Evolutionary conservation across 1,140 invertebrate genomes (phyloP), one percentile per base, ranked within the genome.

Genomic region (Drosophila lacteicornis): DNA sequence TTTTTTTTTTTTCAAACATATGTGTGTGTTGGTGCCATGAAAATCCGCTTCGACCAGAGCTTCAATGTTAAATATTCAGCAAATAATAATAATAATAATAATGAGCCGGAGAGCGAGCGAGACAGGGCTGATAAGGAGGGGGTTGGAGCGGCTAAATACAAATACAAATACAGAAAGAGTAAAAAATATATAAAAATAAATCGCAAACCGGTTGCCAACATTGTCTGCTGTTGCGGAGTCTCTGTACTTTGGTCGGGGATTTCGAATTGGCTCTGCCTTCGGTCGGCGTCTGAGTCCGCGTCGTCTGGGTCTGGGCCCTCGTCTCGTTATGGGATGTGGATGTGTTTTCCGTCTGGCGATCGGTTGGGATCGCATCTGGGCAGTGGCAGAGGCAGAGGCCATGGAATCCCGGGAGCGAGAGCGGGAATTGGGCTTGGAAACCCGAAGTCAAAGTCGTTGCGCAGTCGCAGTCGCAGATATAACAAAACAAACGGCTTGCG

Each of bases 21-120:
- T 51, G 61, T 36, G 45, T 56, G 45, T 67, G 59, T 60, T 56
- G 19, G 70, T 60, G 47, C 68, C 45, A 50, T 73, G 67, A 51
- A 73, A 74, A 74, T 73, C 70, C 68, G 68, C 67, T 60, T 60
- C 46, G 56, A 73, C 38, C 68, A 74, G 13, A 56, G 75, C 75
- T 78, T 78, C 56, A 78, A 78, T 78, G 75, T 78, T 78, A 71
- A 83, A 79, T 79, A 83, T 86, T 82, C 84, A 84, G 77, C 78
- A 90, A 87, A 90, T 90, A 71, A 81, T 90, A 84, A 85, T 90
- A 71, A 81, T 90, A 84, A 85, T 90, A 84, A 85, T 90, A 90
- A 84, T 83, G 50, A 87, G 84, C 73, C 71, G 63, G 63, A 68
- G 73, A 65, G 77, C 59, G 51, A 78, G 62, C 46, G 69, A 36